Conservation (phyloP, 1,140 invertebrate genomes). For the Drosophila bipectinata region DNA sequence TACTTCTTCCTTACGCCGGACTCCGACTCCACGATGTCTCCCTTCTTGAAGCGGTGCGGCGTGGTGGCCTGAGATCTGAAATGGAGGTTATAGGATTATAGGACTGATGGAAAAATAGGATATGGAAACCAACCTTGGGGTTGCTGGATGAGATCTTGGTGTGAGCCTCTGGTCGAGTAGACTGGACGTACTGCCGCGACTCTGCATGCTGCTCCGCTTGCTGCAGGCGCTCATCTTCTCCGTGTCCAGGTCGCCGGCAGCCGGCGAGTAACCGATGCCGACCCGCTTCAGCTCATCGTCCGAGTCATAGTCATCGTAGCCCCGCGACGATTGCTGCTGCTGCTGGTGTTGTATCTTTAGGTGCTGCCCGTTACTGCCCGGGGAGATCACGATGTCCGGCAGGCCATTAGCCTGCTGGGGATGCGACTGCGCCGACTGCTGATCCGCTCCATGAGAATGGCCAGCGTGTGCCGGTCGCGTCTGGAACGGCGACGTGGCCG, state of each 20-base stretch:
- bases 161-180: conserved; percentile 92
- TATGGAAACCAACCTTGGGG: conserved; percentile 87
- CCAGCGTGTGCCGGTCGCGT: conserved; percentile 51
- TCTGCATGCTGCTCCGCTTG: conserved; percentile 95
- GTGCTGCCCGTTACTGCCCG: conserved; percentile 78
- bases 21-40: conserved; percentile 97
- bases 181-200: conserved; percentile 94
- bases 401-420: conserved; percentile 61
- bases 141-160: conserved; percentile 93
- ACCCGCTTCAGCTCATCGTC: conserved; percentile 95
- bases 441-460: conserved; percentile 42
- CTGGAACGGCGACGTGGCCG: conserved; percentile 82
- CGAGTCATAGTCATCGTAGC: conserved; percentile 94
- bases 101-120: background rate
- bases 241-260: conserved; percentile 87
- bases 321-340: conserved; percentile 84
- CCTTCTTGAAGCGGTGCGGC: conserved; percentile 99
- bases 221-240: conserved; percentile 88
- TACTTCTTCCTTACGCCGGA: conserved; percentile 99
- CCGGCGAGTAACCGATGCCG: conserved; percentile 93
- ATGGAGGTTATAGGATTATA: background rate
- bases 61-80: conserved; percentile 94
- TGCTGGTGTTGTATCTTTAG: conserved; percentile 70
- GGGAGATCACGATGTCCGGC: conserved; percentile 82
- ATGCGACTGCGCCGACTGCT: conserved; percentile 34